Evolutionary conservation across 2,888 invertebrate species (phyloP).

Genomic region (Theristus sp.): DNA sequence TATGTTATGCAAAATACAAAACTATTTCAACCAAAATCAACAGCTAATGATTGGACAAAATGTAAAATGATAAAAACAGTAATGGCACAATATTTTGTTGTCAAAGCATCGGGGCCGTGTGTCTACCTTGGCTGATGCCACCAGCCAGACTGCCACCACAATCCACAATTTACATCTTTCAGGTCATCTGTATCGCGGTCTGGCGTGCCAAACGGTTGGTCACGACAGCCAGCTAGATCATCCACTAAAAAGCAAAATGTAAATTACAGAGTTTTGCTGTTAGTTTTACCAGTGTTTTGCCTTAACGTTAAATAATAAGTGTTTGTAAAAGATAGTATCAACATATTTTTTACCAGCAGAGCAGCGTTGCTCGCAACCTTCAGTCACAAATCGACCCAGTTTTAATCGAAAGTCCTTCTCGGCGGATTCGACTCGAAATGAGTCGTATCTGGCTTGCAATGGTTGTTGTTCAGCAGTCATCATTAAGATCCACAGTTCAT

Average conservation of each 20-base stretch:
- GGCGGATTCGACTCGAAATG: not conserved
- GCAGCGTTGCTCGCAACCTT: not conserved
- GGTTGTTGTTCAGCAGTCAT: not conserved
- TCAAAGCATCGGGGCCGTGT: too few relatives aligned
- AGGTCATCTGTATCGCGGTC: not conserved
- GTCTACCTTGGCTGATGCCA: too few relatives aligned
- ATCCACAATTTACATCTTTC: not conserved
- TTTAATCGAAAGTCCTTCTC: slow-evolving; percentile 1
- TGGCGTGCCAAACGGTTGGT: not conserved
- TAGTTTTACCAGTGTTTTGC: too few relatives aligned
- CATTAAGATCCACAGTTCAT: slow-evolving; percentile 3
- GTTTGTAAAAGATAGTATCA: too few relatives aligned
- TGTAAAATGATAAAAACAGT: too few relatives aligned
- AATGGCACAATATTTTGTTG: too few relatives aligned
- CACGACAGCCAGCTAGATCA: not conserved
- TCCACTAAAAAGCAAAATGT: not conserved
- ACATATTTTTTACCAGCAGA: not conserved
- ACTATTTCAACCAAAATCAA: too few relatives aligned
- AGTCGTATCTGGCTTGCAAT: not conserved
- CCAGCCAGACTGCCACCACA: slow-evolving; percentile 3
- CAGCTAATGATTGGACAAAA: too few relatives aligned
- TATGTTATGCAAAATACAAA: too few relatives aligned
- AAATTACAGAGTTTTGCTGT: too few relatives aligned
- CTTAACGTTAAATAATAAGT: too few relatives aligned
- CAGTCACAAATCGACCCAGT: slow-evolving; percentile 2